phyloP scores from a whole-genome alignment of 30 jellyfish, hydroid and myxozoan species.

The Haliclystus octoradiatus region DNA sequence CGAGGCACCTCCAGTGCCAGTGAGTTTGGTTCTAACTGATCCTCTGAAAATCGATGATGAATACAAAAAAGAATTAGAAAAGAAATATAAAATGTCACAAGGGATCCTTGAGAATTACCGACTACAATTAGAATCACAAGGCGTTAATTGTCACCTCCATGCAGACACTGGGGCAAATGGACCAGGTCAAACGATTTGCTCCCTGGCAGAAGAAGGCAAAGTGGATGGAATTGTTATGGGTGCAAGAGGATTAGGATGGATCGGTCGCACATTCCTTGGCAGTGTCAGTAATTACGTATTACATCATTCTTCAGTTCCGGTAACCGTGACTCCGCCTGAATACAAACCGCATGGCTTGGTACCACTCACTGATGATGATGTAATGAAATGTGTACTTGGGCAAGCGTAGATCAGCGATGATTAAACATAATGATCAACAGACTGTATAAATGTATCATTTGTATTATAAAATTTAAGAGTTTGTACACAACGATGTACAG shows the following conservation, averaged over 20 bases:
- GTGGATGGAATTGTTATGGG: background rate
- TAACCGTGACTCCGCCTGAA: slow-evolving; percentile 41
- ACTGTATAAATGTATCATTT: too few relatives aligned
- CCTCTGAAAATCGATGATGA: background rate
- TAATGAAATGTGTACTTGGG: background rate
- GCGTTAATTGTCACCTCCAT: background rate
- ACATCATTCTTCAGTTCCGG: slow-evolving; percentile 56
- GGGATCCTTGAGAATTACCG: background rate
- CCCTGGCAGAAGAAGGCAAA: background rate
- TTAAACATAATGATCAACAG: too few relatives aligned
- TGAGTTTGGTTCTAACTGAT: background rate
- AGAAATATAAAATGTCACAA: background rate
- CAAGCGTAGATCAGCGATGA: too few relatives aligned
- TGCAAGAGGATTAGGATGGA: background rate
- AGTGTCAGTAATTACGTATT: slow-evolving; percentile 66
- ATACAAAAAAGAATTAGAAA: background rate
- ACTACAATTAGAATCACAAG: background rate
- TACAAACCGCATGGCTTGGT: background rate
- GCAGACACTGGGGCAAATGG: background rate
- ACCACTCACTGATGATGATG: background rate
- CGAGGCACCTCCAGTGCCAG: background rate
- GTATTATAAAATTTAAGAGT: too few relatives aligned
- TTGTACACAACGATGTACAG: too few relatives aligned
- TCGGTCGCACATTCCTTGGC: slow-evolving; percentile 47
- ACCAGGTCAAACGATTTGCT: background rate